Conservation (phyloP, 2,113 vertebrate species). For the Oenanthe melanoleuca region DNA sequence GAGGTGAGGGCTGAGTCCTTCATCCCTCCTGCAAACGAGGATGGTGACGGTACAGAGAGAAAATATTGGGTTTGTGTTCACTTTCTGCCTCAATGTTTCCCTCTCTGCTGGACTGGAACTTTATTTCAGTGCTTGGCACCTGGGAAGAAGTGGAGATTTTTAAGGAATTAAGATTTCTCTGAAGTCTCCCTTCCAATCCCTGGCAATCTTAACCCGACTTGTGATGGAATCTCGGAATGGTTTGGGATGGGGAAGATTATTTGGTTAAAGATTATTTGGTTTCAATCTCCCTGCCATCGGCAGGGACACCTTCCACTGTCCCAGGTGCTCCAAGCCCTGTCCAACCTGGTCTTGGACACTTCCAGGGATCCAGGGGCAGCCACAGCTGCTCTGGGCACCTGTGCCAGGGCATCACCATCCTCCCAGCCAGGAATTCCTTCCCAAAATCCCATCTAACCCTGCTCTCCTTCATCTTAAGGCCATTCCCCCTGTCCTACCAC, state of each 20-base stretch:
- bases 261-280: neutral
- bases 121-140: neutral
- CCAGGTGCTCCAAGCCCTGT: neutral
- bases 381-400: neutral
- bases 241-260: too few species aligned
- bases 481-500: neutral
- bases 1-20: fast-evolving
- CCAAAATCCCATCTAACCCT: fast-evolving
- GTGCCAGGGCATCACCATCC: fast-evolving
- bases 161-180: neutral
- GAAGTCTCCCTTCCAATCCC: neutral
- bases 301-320: fast-evolving
- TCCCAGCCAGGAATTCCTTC: neutral
- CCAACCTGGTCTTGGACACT: neutral
- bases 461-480: neutral
- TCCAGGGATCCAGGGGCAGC: neutral
- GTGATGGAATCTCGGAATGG: neutral
- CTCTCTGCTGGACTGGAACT: too few species aligned
- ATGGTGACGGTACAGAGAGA: neutral
- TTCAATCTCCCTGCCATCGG: too few species aligned
- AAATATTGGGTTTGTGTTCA: fast-evolving
- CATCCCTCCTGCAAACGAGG: fast-evolving
- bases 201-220: fast-evolving
- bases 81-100: neutral
- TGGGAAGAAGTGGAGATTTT: fast-evolving